These are phyloP conservation scores for Archips xylosteana DNA, from an alignment of 2,888 invertebrate species.

Conservation along the genomic window DNA sequence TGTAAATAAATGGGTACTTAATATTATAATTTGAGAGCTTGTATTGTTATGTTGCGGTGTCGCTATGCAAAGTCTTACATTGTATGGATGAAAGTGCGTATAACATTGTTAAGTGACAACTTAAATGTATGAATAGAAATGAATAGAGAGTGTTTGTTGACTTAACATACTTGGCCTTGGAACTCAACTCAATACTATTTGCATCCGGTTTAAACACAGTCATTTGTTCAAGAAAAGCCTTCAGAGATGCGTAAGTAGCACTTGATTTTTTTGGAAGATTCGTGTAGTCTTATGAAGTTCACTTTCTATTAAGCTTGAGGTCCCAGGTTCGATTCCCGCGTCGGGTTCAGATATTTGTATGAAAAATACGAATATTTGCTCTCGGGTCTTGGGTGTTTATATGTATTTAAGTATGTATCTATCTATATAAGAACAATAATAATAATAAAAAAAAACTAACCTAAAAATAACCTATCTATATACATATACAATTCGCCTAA, in stretches of 20 bases:
- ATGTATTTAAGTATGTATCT: too few relatives aligned
- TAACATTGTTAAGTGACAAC: conserved; percentile 7
- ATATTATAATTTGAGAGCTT: background rate
- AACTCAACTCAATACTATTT: background rate
- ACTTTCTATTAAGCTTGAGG: too few relatives aligned
- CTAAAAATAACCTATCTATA: too few relatives aligned
- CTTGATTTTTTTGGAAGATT: background rate
- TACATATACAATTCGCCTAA: too few relatives aligned
- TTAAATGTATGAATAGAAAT: conserved; percentile 31
- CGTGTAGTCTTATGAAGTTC: background rate
- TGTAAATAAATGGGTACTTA: background rate
- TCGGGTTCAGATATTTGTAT: too few relatives aligned
- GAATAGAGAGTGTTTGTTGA: conserved; percentile 33
- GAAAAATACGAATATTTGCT: too few relatives aligned
- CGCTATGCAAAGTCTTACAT: background rate
- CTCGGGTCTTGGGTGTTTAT: too few relatives aligned
- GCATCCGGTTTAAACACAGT: conserved; percentile 19
- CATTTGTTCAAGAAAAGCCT: conserved; percentile 1
- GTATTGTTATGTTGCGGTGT: background rate
- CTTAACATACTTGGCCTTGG: conserved; percentile 29
- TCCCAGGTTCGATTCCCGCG: too few relatives aligned
- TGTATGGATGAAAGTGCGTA: conserved; percentile 24
- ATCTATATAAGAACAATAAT: too few relatives aligned
- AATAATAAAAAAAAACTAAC: too few relatives aligned
- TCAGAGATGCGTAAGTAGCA: background rate